phyloP scores from a whole-genome alignment of 2,888 invertebrate species.

The Trisateles emortualis region DNA sequence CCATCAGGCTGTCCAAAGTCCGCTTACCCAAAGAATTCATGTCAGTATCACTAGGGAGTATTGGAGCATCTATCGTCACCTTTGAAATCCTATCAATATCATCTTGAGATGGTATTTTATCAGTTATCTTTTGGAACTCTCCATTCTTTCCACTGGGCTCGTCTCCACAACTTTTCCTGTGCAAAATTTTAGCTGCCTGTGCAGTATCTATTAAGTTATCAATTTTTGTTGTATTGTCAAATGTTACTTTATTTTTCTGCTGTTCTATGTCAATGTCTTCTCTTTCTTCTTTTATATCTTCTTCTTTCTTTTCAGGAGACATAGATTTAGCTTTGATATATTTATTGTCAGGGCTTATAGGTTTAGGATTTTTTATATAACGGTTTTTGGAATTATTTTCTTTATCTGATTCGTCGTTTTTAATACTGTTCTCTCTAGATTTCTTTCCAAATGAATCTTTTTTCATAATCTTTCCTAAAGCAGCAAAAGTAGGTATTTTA shows the following conservation, averaged over 20 bases:
- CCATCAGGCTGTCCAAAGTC: slow-evolving; percentile 94
- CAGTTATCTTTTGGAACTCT: slow-evolving; percentile 71
- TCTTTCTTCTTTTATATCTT: slow-evolving; percentile 67
- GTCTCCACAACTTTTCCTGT: slow-evolving; percentile 82
- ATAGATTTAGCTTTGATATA: slow-evolving; percentile 78
- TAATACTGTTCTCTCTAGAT: slow-evolving; percentile 62
- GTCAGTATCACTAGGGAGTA: slow-evolving; percentile 89
- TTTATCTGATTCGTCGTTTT: slow-evolving; percentile 61
- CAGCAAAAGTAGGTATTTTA: slow-evolving; percentile 83
- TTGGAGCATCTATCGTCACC: slow-evolving; percentile 94
- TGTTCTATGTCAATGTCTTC: slow-evolving; percentile 39
- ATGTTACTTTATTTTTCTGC: slow-evolving; percentile 36
- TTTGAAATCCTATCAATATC: slow-evolving; percentile 96
- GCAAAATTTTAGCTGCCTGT: slow-evolving; percentile 56
- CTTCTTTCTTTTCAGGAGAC: slow-evolving; percentile 74
- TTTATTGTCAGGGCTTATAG: slow-evolving; percentile 71
- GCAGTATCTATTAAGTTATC: slow-evolving; percentile 23
- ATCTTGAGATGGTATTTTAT: slow-evolving; percentile 91
- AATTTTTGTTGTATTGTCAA: slow-evolving; percentile 33
- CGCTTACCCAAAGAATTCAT: slow-evolving; percentile 90
- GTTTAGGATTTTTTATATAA: slow-evolving; percentile 77
- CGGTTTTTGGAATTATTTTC: slow-evolving; percentile 62
- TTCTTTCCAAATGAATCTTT: slow-evolving; percentile 79
- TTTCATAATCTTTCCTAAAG: slow-evolving; percentile 82
- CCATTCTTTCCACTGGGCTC: slow-evolving; percentile 68